These are phyloP conservation scores for Diachrysia chrysitis DNA, from an alignment of 2,888 invertebrate genomes.

Conservation along the genomic window DNA sequence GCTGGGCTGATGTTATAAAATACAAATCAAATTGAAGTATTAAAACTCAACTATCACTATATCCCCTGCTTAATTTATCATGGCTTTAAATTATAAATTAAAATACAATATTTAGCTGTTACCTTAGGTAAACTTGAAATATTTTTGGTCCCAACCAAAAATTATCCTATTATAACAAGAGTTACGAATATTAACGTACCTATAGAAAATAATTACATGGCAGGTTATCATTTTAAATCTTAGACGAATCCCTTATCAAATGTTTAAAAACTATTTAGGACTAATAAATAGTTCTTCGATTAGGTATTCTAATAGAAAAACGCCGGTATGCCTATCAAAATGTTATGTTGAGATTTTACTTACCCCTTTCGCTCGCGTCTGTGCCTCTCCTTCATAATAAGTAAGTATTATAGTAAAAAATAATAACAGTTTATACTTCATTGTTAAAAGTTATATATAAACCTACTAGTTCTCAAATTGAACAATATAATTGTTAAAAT, in stretches of 20 bases:
- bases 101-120: too few species aligned
- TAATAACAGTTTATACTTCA: conserved; percentile 80
- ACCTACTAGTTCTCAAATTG: conserved; percentile 13
- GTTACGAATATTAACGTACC: not conserved
- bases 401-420: conserved; percentile 77
- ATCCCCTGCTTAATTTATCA: too few species aligned
- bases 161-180: not conserved
- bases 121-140: too few species aligned
- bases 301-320: conserved; percentile 27
- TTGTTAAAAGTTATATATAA: conserved; percentile 59
- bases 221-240: not conserved
- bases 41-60: too few species aligned
- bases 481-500: too few species aligned
- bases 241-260: not conserved
- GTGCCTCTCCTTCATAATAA: conserved; percentile 81
- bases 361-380: conserved; percentile 81
- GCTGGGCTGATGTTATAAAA: too few species aligned
- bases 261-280: conserved; percentile 15
- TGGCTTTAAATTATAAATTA: not conserved
- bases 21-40: too few species aligned
- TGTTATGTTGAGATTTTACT: conserved; percentile 56
- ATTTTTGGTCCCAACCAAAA: too few species aligned
- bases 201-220: too few species aligned
- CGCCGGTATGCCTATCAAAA: conserved; percentile 55
- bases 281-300: not conserved